Evolutionary conservation across 2,113 vertebrate species (phyloP), one percentile per base, ranked within the genome.

Genomic region (Labrus mixtus): DNA sequence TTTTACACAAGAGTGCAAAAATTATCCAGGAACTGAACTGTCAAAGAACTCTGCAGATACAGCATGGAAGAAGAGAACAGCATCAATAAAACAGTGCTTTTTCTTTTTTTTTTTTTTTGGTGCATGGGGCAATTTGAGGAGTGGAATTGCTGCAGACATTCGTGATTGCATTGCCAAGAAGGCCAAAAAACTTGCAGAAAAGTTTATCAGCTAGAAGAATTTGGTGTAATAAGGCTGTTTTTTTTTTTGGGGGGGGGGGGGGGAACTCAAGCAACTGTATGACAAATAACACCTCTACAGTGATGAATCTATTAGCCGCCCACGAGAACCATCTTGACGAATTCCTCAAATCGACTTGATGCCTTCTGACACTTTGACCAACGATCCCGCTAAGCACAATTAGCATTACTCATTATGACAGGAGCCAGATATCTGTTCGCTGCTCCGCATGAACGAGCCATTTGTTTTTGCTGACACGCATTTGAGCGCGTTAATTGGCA

Each of bases 291-390:
- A 22, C 55, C 51, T 54, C 48, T 0, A 45, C 9, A 59, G 46
- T 71, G 67, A 84, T 65, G 56, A 79, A 78, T 84, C 46, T 67
- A 73, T 25, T 61, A 72, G 48, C 36, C 16, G 12, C 48, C 70
- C 33, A 0, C 12, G 6, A 54, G 55, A 78, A 54, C 5, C 68
- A 77, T 68, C 9, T 22, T 59, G 71, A 71, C 71, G 75, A 79
- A 87, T 67, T 78, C 53, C 76, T 78, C 70, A 63, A 76, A 89
- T 80, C 66, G 36, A 76, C 85, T 67, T 84, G 84, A 86, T 62
- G 68, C 71, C 81, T 89, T 87, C 39, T 90, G 93, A 93, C 89
- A 91, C 83, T 68, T 79, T 84, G 89, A 93, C 88, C 87, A 80
- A 85, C 41, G 82, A 88, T 59, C 79, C 81, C 25, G 85, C 86